phyloP scores from a whole-genome alignment of 2,113 vertebrate genomes.

The Paramisgurnus dabryanus region DNA sequence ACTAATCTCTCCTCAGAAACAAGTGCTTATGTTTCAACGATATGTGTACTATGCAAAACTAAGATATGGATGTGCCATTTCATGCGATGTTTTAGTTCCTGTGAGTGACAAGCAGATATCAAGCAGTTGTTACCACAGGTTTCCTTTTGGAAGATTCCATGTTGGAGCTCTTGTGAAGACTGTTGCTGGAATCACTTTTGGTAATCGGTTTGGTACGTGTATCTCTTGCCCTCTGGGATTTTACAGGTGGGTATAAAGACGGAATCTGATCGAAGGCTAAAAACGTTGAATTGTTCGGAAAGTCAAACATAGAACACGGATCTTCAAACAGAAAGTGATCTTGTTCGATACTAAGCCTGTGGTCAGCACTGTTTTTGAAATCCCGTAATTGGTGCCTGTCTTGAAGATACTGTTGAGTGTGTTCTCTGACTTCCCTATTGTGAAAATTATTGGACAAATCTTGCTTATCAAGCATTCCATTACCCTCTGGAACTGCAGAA shows the following conservation, averaged over 20 bases:
- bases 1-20: slow-evolving; percentile 53
- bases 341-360: slow-evolving; percentile 43
- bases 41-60: slow-evolving; percentile 65
- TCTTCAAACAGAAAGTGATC: slow-evolving; percentile 45
- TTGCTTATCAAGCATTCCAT: slow-evolving; percentile 1
- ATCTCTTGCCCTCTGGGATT: slow-evolving; percentile 73
- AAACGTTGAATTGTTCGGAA: slow-evolving; percentile 49
- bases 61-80: slow-evolving; percentile 67
- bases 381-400: slow-evolving; percentile 33
- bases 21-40: slow-evolving; percentile 53
- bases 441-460: slow-evolving; percentile 31
- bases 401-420: slow-evolving; percentile 14
- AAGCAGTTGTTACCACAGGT: slow-evolving; percentile 76
- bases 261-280: slow-evolving; percentile 60
- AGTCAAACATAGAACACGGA: slow-evolving; percentile 53
- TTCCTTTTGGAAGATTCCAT: slow-evolving; percentile 74
- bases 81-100: slow-evolving; percentile 77
- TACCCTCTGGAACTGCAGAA: slow-evolving; percentile 2
- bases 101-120: slow-evolving; percentile 67
- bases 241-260: slow-evolving; percentile 69
- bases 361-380: slow-evolving; percentile 13
- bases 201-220: slow-evolving; percentile 57
- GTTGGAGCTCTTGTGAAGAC: slow-evolving; percentile 66
- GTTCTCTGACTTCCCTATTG: slow-evolving; percentile 30
- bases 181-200: slow-evolving; percentile 69